phyloP scores from a whole-genome alignment of 2,888 invertebrate species.

The Podabrus alpinus region DNA sequence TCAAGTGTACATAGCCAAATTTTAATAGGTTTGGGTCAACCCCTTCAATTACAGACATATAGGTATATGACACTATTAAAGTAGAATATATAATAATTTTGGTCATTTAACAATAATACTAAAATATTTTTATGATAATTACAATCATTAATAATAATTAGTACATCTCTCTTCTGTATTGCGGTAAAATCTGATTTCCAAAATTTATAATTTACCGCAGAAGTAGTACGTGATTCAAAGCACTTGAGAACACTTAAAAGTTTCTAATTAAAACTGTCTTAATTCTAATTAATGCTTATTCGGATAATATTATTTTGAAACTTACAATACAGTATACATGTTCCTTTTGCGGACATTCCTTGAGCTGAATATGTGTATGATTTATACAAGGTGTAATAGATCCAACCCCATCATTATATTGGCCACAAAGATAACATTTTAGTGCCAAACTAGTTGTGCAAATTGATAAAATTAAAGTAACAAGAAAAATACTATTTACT shows the following conservation, averaged over 20 bases:
- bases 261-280: neutral
- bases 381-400: conserved; percentile 85
- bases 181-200: neutral
- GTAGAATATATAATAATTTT: too few relatives aligned
- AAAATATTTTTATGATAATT: too few relatives aligned
- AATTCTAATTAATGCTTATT: neutral
- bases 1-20: too few relatives aligned
- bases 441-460: conserved; percentile 55
- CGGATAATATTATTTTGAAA: conserved; percentile 44
- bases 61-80: too few relatives aligned
- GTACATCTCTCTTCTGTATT: neutral
- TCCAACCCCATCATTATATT: conserved; percentile 84
- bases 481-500: conserved; percentile 25
- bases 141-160: neutral
- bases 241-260: neutral
- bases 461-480: conserved; percentile 32
- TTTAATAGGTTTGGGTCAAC: too few relatives aligned
- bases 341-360: conserved; percentile 67
- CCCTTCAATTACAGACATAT: too few relatives aligned
- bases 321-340: conserved; percentile 78
- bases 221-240: too few relatives aligned
- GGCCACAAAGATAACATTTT: conserved; percentile 79
- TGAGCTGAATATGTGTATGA: conserved; percentile 71
- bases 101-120: too few relatives aligned
- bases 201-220: too few relatives aligned